Base-by-base conservation (phyloP, 2,888 invertebrate species). In the Zaprionus lineosus region DNA sequence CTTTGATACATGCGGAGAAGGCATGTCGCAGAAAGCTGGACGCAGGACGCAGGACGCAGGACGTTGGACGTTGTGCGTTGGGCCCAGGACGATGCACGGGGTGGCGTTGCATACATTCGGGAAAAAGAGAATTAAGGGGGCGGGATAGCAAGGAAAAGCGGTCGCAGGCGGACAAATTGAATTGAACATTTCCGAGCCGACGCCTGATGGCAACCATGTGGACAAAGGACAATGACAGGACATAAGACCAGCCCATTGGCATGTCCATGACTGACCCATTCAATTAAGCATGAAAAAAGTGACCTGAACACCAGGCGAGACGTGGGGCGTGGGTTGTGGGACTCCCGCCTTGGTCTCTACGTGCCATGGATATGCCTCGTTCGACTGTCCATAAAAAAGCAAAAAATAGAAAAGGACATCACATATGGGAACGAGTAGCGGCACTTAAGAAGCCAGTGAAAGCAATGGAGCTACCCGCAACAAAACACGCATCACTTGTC, bases 401-500 rank as follows among this genome's bases (percentile, higher is more conserved):
- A 51, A 72, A 75, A 82, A n/a, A n/a, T n/a, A n/a, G n/a, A n/a
- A 86, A 84, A 78, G 84, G 85, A 81, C 86, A 78, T 70, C 81
- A 76, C 57, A 63, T 69, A 52, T 33, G 58, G 51, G 51, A 28
- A 47, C 56, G 56, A 61, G 56, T 40, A 57, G 59, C 59, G 72
- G 83, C 85, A 88, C 87, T 87, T 88, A 87, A 88, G 88, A 73
- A 88, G 83, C 62, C 68, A 31, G 44, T 41, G 16, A 34, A 33
- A 19, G 34, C 57, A 44, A 64, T 29, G 41, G 18, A 60, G 50
- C 59, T 62, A 77, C 83, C 87, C 87, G 77, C 88, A 88, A 87
- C 88, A 87, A 87, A 87, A 87, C 88, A 87, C 87, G 87, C 87
- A 86, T 87, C 88, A 87, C 87, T 87, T 87, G 87, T 87, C 87